Evolutionary conservation across 2,888 invertebrate genomes (phyloP), one percentile per base, ranked within the genome.

Genomic region (Conistra vaccinii): DNA sequence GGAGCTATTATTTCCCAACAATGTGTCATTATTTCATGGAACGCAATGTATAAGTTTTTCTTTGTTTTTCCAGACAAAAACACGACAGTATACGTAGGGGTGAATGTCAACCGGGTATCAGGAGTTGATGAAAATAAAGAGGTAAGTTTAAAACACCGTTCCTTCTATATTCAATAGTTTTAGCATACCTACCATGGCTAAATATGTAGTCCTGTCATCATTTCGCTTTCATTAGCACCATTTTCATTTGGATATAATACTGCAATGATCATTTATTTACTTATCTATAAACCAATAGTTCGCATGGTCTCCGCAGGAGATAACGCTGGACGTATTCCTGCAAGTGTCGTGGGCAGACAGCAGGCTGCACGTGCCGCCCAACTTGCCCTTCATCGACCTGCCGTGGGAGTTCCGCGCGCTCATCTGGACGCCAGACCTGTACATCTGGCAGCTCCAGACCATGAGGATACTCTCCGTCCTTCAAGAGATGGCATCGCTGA

Each of bases 61-160:
- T 74, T 84, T 81, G 55, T 91, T 88, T 84, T 96, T 95, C 80
- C 96, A 97, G 97, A 93, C 87, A 97, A 97, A 92, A 96, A 97
- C 88, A 97, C 97, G 61, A 97, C 97, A 62, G 97, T 97, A 69
- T 97, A 96, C 86, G 96, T 97, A 86, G 97, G 97, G 74, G 94
- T 97, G 78, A 97, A 97, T 92, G 97, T 97, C 87, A 97, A 97
- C 89, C 91, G 97, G 82, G 97, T 97, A 73, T 97, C 97, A 69
- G 97, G 97, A 81, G 97, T 97, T 61, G 97, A 97, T 91, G 97
- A 97, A 88, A 97, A 97, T 87, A 97, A 97, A 93, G 97, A 97
- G 97, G 97, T 97, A 94, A 92, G 92, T 85, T 51, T 29, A 12
- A 32, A 17, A 12, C 20, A 35, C 26, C n/a, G 4, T 26, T 42